Evolutionary conservation across 2,888 invertebrate species (phyloP).

Genomic region (Litoditis marina): DNA sequence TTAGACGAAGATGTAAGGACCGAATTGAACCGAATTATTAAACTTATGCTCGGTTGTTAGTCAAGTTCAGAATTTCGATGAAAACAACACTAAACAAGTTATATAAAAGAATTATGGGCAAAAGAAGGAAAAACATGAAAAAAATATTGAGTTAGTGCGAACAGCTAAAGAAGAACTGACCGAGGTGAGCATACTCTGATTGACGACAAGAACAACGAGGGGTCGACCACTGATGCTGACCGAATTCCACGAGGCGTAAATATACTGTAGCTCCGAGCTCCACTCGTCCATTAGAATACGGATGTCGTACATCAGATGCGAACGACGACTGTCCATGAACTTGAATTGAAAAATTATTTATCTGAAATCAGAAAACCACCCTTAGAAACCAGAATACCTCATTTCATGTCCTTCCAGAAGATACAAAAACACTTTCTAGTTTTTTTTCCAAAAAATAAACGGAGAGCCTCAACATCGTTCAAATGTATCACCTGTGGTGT

Average conservation of each 20-base stretch:
- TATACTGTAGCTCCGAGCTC: constrained; percentile 56
- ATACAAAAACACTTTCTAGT: too few relatives aligned
- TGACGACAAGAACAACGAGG: constrained; percentile 78
- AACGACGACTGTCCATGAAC: constrained; percentile 95
- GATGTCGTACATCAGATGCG: constrained; percentile 97
- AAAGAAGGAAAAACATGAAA: too few relatives aligned
- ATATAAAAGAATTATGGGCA: too few relatives aligned
- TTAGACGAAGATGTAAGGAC: too few relatives aligned
- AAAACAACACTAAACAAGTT: too few relatives aligned
- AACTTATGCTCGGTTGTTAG: too few relatives aligned
- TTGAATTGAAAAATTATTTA: constrained; percentile 64
- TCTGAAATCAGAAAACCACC: background rate
- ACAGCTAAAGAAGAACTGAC: too few relatives aligned
- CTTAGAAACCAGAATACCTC: background rate
- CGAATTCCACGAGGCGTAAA: constrained; percentile 90
- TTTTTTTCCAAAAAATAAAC: too few relatives aligned
- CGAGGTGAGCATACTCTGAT: constrained; percentile 70
- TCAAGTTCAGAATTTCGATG: too few relatives aligned
- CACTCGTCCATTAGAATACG: constrained; percentile 85
- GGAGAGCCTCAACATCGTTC: too few relatives aligned
- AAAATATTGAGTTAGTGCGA: too few relatives aligned
- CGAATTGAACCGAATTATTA: too few relatives aligned
- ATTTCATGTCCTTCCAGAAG: background rate
- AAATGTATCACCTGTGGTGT: constrained; percentile 82
- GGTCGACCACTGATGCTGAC: constrained; percentile 94